Conservation (phyloP, 2,888 invertebrate genomes). For the Teleogryllus oceanicus region DNA sequence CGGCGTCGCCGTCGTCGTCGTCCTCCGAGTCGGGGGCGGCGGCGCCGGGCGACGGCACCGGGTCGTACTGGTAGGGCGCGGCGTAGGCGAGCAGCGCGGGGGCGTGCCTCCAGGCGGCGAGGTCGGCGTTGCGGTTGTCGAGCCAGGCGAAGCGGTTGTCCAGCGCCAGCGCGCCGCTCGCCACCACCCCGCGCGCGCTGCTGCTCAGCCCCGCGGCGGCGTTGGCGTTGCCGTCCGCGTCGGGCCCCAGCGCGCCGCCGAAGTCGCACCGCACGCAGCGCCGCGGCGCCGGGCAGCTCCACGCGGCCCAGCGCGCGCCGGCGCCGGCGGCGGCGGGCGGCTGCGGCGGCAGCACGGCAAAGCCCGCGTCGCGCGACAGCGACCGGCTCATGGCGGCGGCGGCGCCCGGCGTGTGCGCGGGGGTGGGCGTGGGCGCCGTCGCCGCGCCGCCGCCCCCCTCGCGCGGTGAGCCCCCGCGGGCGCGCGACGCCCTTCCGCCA, state of each 20-base stretch:
- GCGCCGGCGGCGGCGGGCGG: neutral
- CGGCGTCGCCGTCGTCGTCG: neutral
- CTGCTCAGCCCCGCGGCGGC: neutral
- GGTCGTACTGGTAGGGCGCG: neutral
- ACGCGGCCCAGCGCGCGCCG: constrained; percentile 3
- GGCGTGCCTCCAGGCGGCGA: neutral
- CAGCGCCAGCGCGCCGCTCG: neutral
- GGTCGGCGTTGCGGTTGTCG: neutral
- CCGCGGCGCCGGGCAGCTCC: constrained; percentile 30
- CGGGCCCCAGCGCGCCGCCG: constrained; percentile 12
- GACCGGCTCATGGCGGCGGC: neutral
- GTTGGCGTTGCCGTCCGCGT: constrained; percentile 26
- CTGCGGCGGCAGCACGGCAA: constrained; percentile 24
- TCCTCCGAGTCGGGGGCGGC: constrained; percentile 21
- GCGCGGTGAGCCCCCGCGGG: neutral
- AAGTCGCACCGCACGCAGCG: constrained; percentile 32
- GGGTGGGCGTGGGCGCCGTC: neutral
- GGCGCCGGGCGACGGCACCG: constrained; percentile 1
- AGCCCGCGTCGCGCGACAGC: neutral
- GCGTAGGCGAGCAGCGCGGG: neutral
- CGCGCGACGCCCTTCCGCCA: constrained; percentile 27
- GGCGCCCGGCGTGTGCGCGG: constrained; percentile 22
- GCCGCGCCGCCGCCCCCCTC: neutral
- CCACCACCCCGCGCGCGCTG: constrained; percentile 22
- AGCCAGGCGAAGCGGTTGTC: neutral